Conservation (phyloP, 2,797 vertebrate species). For the Esox lucius region DNA sequence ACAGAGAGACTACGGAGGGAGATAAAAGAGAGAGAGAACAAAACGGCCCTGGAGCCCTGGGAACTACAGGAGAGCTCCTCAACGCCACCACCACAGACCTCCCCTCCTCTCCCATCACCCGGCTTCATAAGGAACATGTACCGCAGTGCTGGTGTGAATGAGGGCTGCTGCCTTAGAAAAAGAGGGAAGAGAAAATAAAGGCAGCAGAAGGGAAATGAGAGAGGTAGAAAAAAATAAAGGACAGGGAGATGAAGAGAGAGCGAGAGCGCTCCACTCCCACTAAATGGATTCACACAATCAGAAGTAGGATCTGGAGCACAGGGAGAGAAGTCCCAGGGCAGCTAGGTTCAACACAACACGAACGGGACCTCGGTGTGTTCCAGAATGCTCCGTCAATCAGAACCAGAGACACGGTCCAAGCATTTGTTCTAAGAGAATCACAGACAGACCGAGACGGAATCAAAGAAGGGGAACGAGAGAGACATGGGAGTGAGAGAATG, state of each 20-base stretch:
- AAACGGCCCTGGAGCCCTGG: not conserved
- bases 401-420: constrained; percentile 1
- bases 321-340: not conserved
- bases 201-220: too few species aligned
- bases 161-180: not conserved
- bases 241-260: not conserved
- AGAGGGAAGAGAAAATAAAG: not conserved
- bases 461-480: not conserved
- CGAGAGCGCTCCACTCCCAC: not conserved
- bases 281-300: constrained; percentile 10
- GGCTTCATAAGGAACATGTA: not conserved
- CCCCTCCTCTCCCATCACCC: not conserved
- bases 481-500: not conserved
- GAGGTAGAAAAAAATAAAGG: not conserved
- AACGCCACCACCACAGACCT: not conserved
- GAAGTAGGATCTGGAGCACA: not conserved
- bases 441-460: not conserved
- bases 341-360: constrained; percentile 6
- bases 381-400: not conserved
- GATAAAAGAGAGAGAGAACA: not conserved
- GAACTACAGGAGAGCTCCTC: not conserved
- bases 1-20: not conserved
- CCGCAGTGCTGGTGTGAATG: not conserved
- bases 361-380: not conserved
- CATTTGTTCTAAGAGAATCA: not conserved